Percentiles rank a stretch among this genome's conserved stretches.
These are phyloP conservation scores for Geococcyx californianus DNA, from an alignment of 2,113 vertebrate genomes.

Conservation along the genomic window DNA sequence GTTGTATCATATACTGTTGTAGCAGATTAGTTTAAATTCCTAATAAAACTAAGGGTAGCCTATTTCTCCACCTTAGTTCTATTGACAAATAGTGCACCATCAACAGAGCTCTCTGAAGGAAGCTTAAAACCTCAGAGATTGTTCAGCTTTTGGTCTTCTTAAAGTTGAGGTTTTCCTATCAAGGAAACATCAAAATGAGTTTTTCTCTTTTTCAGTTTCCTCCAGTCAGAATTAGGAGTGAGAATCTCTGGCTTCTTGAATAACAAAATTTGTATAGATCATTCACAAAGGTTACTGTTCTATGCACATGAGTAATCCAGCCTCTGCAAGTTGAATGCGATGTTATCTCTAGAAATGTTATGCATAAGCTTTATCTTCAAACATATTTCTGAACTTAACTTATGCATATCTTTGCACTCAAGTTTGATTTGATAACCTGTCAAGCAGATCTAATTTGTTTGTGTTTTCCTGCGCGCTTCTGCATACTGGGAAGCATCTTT, in stretches of 20 bases:
- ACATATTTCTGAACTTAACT: conserved; percentile 36
- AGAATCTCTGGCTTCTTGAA: neutral
- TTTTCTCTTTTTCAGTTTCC: neutral
- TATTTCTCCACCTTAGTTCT: neutral
- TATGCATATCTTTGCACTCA: neutral
- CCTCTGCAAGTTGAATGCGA: neutral
- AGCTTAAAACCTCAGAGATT: neutral
- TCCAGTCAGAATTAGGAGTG: neutral
- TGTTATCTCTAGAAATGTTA: conserved; percentile 26
- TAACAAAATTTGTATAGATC: neutral
- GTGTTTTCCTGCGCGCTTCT: neutral
- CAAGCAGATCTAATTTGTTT: conserved; percentile 1
- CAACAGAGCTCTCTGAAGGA: neutral
- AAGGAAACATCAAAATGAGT: neutral
- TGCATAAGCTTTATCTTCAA: conserved; percentile 30
- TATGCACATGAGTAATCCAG: conserved; percentile 18
- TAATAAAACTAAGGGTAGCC: neutral
- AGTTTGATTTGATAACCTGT: conserved; percentile 17
- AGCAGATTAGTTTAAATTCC: neutral
- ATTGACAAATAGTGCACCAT: neutral
- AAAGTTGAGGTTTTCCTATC: neutral
- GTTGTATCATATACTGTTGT: neutral
- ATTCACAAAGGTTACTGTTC: neutral
- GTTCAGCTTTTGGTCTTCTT: neutral
- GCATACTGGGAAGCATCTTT: neutral